Base-by-base conservation (phyloP, 2,797 vertebrate genomes). In the Myripristis jacobus region DNA sequence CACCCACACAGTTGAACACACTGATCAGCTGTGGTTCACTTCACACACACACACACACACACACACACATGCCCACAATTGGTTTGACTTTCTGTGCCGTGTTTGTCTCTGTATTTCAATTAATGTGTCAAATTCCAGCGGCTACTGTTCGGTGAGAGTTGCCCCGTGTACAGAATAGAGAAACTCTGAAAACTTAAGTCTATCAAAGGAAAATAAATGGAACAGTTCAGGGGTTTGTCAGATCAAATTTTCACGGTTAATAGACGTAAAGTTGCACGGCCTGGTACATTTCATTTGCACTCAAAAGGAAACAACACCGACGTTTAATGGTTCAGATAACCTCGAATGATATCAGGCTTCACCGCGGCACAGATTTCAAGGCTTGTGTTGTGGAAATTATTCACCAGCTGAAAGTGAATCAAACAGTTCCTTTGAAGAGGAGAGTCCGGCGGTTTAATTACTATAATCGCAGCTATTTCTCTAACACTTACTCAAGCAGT, bases 1-100 rank as follows among this genome's bases (percentile, higher is more conserved):
- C 71, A 41, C 77, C 57, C 60, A 77, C 81, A 54, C 71, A 11
- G 24, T 12, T 25, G 3, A 68, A 56, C 55, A 18, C 22, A 46
- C 19, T 54, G 50, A 70, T 70, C 50, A 57, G 41, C 46, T 59
- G 10, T 15, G 31, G 16, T 11, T 16, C 19, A 19, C 66, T 41
- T 47, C 8, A 52, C 48, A 36, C 73, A 50, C 31, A 25, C 21
- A 55, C 27, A 29, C 27, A 29, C 27, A 29, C 27, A 29, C 27
- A 29, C 27, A 29, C 27, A 29, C 27, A 29, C 27, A 29, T 29
- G 6, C n/a, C n/a, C 27, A 29, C 6, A 25, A 36, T 55, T 18
- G n/a, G 2, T 7, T 25, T 24, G 6, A 31, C 9, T 48, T 2
- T 18, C n/a, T 60, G 31, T 4, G 3, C 38, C 12, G 53, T 15